phyloP scores from a whole-genome alignment of 1,140 invertebrate genomes.

The Pseudomyrmex flavicornis region DNA sequence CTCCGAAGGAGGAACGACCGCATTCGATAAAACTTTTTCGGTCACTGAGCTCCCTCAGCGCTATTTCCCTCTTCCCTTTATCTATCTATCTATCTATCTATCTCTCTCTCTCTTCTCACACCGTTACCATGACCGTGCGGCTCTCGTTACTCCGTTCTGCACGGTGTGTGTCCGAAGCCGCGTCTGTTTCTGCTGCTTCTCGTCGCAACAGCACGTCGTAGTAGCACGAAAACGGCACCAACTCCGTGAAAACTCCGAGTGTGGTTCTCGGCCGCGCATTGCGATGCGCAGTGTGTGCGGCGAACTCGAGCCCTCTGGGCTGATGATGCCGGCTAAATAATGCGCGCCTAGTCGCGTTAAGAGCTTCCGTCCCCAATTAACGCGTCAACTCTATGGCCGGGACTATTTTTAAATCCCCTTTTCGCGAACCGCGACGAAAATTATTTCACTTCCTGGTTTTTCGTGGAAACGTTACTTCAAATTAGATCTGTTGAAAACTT shows the following conservation, averaged over 20 bases:
- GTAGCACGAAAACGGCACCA: conserved; percentile 55
- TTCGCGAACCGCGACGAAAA: conserved; percentile 15
- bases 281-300: conserved; percentile 56
- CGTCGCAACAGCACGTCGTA: conserved; percentile 48
- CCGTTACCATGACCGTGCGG: not conserved
- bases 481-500: not conserved
- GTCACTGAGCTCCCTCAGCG: conserved; percentile 36
- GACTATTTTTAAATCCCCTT: conserved; percentile 29
- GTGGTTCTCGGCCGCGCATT: conserved; percentile 61
- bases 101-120: not conserved
- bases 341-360: conserved; percentile 55
- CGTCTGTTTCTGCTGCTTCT: conserved; percentile 35
- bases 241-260: conserved; percentile 67
- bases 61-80: not conserved
- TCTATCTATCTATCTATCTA: too few species aligned
- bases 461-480: conserved; percentile 26
- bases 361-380: conserved; percentile 66
- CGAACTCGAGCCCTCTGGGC: conserved; percentile 41
- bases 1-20: conserved; percentile 73
- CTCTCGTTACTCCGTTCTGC: conserved; percentile 20
- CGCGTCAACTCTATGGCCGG: conserved; percentile 67
- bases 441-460: conserved; percentile 23
- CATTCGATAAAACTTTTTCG: conserved; percentile 81
- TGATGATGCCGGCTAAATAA: conserved; percentile 60
- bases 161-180: conserved; percentile 16